A percentile compares a stretch with the other conserved stretches of the same genome.
These are phyloP conservation scores for Cistogaster globosa DNA, from an alignment of 2,888 invertebrate genomes.

Conservation along the genomic window DNA sequence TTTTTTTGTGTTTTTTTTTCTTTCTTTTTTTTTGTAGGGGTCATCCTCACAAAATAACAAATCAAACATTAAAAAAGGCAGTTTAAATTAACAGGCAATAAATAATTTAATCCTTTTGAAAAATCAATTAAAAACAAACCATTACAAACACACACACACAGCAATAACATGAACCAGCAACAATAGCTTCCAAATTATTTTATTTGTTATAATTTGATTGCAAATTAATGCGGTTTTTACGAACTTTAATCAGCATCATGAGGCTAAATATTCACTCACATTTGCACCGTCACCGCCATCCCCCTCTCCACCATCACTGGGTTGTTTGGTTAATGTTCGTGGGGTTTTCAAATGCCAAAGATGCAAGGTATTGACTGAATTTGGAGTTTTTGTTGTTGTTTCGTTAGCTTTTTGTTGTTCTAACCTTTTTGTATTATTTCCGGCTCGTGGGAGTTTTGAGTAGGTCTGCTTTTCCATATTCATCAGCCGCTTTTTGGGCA, in stretches of 20 bases:
- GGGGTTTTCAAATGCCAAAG: conserved; percentile 80
- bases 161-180: conserved; percentile 43
- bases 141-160: conserved; percentile 38
- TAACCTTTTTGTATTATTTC: conserved; percentile 17
- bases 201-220: conserved; percentile 13
- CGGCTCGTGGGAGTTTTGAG: conserved; percentile 33
- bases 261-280: conserved; percentile 51
- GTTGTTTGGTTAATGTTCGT: conserved; percentile 50
- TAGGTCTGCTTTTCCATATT: conserved; percentile 1
- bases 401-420: conserved; percentile 37
- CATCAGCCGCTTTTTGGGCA: conserved; percentile 63
- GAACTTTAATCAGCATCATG: conserved; percentile 56
- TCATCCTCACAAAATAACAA: neutral
- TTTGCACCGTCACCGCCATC: conserved; percentile 34
- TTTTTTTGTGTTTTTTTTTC: too few species aligned
- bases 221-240: conserved; percentile 51
- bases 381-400: conserved; percentile 48
- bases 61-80: conserved; percentile 43
- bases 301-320: neutral
- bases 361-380: conserved; percentile 75
- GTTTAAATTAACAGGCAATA: conserved; percentile 41
- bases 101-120: conserved; percentile 1
- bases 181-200: conserved; percentile 3
- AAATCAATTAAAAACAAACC: conserved; percentile 66
- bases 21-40: too few species aligned